Evolutionary conservation across 1,140 invertebrate species (phyloP), one percentile per base, ranked within the genome.

Genomic region (Listronotus bonariensis): DNA sequence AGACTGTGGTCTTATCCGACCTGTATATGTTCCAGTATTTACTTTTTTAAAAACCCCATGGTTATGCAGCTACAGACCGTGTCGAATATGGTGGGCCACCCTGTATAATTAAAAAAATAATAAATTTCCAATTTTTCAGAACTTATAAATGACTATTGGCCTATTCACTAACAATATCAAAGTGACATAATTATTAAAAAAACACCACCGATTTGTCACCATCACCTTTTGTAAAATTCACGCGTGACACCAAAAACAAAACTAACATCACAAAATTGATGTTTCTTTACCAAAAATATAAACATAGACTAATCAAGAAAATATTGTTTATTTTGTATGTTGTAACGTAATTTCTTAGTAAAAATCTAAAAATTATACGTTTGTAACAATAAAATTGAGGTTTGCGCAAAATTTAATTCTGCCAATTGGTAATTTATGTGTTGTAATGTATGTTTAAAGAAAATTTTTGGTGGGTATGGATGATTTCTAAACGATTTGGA

Each of bases 251-350:
- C 11, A 51, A 51, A 58, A 58, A 18, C 26, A 46, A 10, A 38
- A 56, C 54, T 56, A 18, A 56, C 54, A 31, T 45, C 14, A n/a
- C 43, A 12, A 34, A 10, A 43, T 32, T 12, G 40, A 12, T 58
- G 14, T 58, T 58, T 58, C 56, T 36, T 58, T 34, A 36, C 18
- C 48, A 52, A 62, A 43, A 55, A 55, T 17, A 43, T 55, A 42
- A 55, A 48, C 45, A 58, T n/a, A 17, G 17, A 58, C 45, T 58
- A 31, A 20, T 11, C 34, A 38, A 26, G 46, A 36, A 40, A 60
- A 60, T 60, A 60, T 41, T 62, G 49, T 62, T 59, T 60, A 45
- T 62, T 53, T 60, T 62, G 9, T 55, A 51, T 60, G 45, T 49
- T 17, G 59, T 43, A 62, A 62, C 17, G 9, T 62, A 53, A 62